Percentiles rank a stretch among this genome's conserved stretches.
Evolutionary conservation across 35 echinoderm and acorn worm species (phyloP).

Genomic region (Heliocidaris erythrogramma): DNA sequence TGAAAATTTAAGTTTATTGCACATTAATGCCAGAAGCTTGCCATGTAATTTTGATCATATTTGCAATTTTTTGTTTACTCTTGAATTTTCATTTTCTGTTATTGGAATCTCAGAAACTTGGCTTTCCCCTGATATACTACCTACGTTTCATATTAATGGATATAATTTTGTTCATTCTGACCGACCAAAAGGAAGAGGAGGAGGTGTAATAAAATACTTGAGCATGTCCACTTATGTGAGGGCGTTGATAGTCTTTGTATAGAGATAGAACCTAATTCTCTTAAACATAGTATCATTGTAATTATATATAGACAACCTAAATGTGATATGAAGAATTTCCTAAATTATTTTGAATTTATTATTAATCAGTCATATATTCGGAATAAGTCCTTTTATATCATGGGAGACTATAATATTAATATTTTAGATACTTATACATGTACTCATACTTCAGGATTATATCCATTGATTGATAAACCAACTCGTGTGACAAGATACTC

Average conservation of each 20-base stretch:
- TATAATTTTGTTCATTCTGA: too few relatives aligned
- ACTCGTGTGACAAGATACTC: not conserved
- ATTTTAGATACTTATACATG: not conserved
- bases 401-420: slow-evolving; percentile 16
- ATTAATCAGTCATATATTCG: not conserved
- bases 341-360: not conserved
- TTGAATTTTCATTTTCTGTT: too few relatives aligned
- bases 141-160: too few relatives aligned
- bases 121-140: too few relatives aligned
- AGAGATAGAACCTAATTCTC: not conserved
- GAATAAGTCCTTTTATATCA: not conserved
- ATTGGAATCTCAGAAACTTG: too few relatives aligned
- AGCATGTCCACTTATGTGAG: not conserved
- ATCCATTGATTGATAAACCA: slow-evolving; percentile 6
- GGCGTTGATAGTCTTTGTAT: not conserved
- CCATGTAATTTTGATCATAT: too few relatives aligned
- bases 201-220: too few relatives aligned
- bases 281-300: not conserved
- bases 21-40: too few relatives aligned
- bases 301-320: not conserved
- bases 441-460: not conserved
- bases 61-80: too few relatives aligned
- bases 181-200: too few relatives aligned
- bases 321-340: not conserved
- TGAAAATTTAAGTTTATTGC: too few relatives aligned